Evolutionary conservation across 2,797 vertebrate species (phyloP).

Genomic region (Oryzias dopingdopingensis): DNA sequence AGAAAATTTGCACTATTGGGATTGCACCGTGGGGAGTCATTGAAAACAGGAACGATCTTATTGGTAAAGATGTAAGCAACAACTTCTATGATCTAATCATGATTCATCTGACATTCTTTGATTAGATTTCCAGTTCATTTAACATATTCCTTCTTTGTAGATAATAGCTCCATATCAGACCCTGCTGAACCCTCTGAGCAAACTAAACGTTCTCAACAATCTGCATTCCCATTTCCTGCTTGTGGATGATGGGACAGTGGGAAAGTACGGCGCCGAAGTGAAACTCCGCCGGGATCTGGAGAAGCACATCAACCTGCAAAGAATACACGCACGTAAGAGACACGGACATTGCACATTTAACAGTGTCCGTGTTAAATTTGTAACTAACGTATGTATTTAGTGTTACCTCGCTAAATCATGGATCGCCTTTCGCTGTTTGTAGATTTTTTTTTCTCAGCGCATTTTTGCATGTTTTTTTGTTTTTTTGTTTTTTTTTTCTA

Average conservation of each 20-base stretch:
- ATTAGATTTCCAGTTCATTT: too few relatives aligned
- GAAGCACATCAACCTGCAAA: slow-evolving; percentile 96
- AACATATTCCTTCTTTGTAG: slow-evolving; percentile 59
- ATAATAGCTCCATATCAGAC: slow-evolving; percentile 97
- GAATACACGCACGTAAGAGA: slow-evolving; percentile 94
- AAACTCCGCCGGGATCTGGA: slow-evolving; percentile 91
- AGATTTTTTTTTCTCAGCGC: neutral
- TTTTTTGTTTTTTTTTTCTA: neutral
- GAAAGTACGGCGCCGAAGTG: slow-evolving; percentile 95
- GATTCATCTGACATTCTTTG: neutral
- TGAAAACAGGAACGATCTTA: slow-evolving; percentile 96
- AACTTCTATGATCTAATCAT: neutral
- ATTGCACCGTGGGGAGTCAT: slow-evolving; percentile 98
- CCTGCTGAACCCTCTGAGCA: slow-evolving; percentile 94
- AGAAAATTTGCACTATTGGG: slow-evolving; percentile 98
- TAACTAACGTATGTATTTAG: too few relatives aligned
- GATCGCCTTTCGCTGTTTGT: neutral
- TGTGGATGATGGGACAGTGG: slow-evolving; percentile 98
- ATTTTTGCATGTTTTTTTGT: neutral
- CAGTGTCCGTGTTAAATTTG: too few relatives aligned
- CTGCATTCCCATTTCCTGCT: slow-evolving; percentile 98
- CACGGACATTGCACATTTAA: too few relatives aligned
- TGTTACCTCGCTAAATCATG: too few relatives aligned
- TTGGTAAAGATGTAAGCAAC: slow-evolving; percentile 93
- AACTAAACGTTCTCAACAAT: slow-evolving; percentile 96